Evolutionary conservation across 2,888 invertebrate species (phyloP).

Genomic region (Chrysolina haemoptera): DNA sequence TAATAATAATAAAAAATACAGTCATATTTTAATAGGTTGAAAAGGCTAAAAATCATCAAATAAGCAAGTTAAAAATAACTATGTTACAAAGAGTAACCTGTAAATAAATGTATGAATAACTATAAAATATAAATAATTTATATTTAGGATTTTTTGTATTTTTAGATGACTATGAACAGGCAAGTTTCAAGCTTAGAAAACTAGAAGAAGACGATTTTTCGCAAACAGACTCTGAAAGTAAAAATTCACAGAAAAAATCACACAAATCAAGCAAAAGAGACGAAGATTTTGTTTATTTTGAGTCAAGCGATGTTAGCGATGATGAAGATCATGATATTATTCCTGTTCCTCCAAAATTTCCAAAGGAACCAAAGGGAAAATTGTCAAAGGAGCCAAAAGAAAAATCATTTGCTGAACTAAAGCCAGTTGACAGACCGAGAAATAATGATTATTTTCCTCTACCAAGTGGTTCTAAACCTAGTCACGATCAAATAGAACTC

Average conservation of each 20-base stretch:
- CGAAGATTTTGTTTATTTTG: no score
- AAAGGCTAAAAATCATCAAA: constrained; percentile 27
- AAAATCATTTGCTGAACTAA: constrained; percentile 29
- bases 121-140: neutral
- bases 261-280: no score
- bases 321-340: no score
- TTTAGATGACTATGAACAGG: constrained; percentile 31
- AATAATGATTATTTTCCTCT: constrained; percentile 28
- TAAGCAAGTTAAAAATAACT: constrained; percentile 29
- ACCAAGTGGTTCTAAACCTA: constrained; percentile 26
- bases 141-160: constrained; percentile 26
- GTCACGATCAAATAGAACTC: constrained; percentile 27
- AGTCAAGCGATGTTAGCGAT: no score
- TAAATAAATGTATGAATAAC: constrained; percentile 23
- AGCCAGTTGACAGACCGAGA: constrained; percentile 30
- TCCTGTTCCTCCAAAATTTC: constrained; percentile 26
- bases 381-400: constrained; percentile 26
- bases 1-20: constrained; percentile 31
- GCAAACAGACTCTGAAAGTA: constrained; percentile 13
- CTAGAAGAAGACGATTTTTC: constrained; percentile 27
- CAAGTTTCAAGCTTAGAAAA: no score
- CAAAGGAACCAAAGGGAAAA: constrained; percentile 54
- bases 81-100: neutral
- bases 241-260: constrained; percentile 22
- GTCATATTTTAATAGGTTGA: constrained; percentile 22